Evolutionary conservation across 2,888 invertebrate species (phyloP).

Genomic region (Hirtodrosophila histrioides): DNA sequence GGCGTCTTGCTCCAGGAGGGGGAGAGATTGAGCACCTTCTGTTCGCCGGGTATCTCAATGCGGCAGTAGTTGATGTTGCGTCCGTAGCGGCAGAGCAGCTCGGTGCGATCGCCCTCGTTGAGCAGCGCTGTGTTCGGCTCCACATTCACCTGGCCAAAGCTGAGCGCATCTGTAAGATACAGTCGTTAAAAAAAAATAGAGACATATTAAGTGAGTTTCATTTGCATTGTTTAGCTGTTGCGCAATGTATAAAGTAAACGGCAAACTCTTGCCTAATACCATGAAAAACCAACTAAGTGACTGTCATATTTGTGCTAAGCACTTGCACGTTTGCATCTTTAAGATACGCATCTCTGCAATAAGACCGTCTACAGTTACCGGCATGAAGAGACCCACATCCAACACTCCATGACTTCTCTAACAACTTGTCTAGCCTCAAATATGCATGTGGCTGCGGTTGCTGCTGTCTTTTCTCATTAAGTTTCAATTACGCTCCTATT

Average conservation of each 20-base stretch:
- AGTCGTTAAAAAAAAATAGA: constrained; percentile 5
- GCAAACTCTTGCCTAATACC: constrained; percentile 41
- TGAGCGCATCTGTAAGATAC: constrained; percentile 75
- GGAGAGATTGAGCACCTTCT: constrained; percentile 85
- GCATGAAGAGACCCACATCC: constrained; percentile 2
- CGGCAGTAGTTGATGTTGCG: constrained; percentile 83
- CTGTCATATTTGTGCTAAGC: constrained; percentile 37
- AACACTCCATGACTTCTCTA: constrained; percentile 14
- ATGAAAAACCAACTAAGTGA: constrained; percentile 48
- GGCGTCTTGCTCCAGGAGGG: constrained; percentile 84
- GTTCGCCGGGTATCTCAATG: constrained; percentile 85
- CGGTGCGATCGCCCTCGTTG: constrained; percentile 82
- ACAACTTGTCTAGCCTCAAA: constrained; percentile 36
- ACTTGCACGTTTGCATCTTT: constrained; percentile 46
- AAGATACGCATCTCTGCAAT: constrained; percentile 53
- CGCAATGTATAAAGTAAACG: constrained; percentile 27
- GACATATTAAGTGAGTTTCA: constrained; percentile 13
- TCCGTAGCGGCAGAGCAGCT: constrained; percentile 81
- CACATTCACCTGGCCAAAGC: constrained; percentile 80
- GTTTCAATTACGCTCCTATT: constrained; percentile 68
- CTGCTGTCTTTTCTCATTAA: constrained; percentile 63
- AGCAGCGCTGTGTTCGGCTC: constrained; percentile 82
- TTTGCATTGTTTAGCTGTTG: constrained; percentile 37
- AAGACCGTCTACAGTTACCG: constrained; percentile 27
- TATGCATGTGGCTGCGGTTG: constrained; percentile 51